These are phyloP conservation scores for Neosilurus mollespiculum DNA, from an alignment of 2,797 vertebrate species.

Conservation along the genomic window DNA sequence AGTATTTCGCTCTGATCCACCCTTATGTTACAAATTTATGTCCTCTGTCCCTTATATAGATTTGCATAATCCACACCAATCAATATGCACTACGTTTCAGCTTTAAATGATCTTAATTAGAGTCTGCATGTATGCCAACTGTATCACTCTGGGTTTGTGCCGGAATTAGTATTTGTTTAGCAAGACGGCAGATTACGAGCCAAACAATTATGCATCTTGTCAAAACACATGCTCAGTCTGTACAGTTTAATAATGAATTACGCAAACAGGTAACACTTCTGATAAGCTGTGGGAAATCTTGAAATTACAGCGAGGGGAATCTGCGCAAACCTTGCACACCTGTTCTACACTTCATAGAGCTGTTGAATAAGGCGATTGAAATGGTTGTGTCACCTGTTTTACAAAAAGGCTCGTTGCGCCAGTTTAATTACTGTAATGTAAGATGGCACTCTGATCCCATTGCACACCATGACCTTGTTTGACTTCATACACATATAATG, in stretches of 20 bases:
- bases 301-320: not conserved
- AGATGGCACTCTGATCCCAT: slow-evolving; percentile 41
- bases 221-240: slow-evolving; percentile 27
- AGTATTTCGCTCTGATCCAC: not conserved
- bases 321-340: not conserved
- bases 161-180: slow-evolving; percentile 41
- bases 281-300: slow-evolving; percentile 18
- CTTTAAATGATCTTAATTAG: slow-evolving; percentile 17
- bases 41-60: not conserved
- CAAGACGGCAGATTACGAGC: slow-evolving; percentile 33
- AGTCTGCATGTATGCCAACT: slow-evolving; percentile 13
- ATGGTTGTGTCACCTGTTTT: slow-evolving; percentile 19
- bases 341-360: slow-evolving; percentile 21
- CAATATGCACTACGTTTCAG: not conserved
- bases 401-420: slow-evolving; percentile 18
- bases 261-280: slow-evolving; percentile 31
- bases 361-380: slow-evolving; percentile 3
- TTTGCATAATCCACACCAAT: not conserved
- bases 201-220: slow-evolving; percentile 42
- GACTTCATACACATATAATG: slow-evolving; percentile 39
- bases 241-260: slow-evolving; percentile 39
- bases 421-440: slow-evolving; percentile 46
- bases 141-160: slow-evolving; percentile 18
- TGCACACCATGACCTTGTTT: slow-evolving; percentile 51
- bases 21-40: not conserved